These are phyloP conservation scores for Cephus pygmeus DNA, from an alignment of 2,888 invertebrate genomes.

Conservation along the genomic window DNA sequence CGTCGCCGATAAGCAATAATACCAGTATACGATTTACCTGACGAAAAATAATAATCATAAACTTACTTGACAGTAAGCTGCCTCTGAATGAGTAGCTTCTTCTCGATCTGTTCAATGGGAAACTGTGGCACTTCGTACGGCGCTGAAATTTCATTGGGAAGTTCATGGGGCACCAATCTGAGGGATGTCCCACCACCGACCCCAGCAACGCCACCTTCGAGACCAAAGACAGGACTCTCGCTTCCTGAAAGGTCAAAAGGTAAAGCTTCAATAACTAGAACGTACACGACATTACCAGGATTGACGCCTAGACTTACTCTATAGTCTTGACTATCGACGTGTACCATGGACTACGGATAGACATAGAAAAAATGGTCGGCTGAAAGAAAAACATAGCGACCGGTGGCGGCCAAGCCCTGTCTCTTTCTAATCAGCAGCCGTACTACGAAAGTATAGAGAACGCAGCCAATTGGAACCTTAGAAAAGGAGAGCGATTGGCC, in stretches of 20 bases:
- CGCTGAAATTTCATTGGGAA: slow-evolving; percentile 90
- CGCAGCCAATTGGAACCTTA: too few relatives aligned
- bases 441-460: too few relatives aligned
- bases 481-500: too few relatives aligned
- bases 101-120: slow-evolving; percentile 97
- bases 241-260: slow-evolving; percentile 70
- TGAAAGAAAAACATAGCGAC: too few relatives aligned
- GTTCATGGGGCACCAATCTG: slow-evolving; percentile 69
- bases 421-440: too few relatives aligned
- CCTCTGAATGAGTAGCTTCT: slow-evolving; percentile 88
- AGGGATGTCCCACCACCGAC: slow-evolving; percentile 62
- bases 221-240: slow-evolving; percentile 76
- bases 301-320: neutral
- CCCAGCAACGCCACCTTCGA: slow-evolving; percentile 49
- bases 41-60: neutral
- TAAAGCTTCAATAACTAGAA: neutral
- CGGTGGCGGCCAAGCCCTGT: too few relatives aligned
- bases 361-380: too few relatives aligned
- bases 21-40: neutral
- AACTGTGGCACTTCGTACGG: slow-evolving; percentile 98
- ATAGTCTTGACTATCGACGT: neutral
- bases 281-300: neutral
- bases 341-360: too few relatives aligned
- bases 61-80: slow-evolving; percentile 90
- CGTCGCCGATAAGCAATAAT: neutral